Conservation (phyloP, 2,888 invertebrate genomes). For the Orthonevra nobilis region DNA sequence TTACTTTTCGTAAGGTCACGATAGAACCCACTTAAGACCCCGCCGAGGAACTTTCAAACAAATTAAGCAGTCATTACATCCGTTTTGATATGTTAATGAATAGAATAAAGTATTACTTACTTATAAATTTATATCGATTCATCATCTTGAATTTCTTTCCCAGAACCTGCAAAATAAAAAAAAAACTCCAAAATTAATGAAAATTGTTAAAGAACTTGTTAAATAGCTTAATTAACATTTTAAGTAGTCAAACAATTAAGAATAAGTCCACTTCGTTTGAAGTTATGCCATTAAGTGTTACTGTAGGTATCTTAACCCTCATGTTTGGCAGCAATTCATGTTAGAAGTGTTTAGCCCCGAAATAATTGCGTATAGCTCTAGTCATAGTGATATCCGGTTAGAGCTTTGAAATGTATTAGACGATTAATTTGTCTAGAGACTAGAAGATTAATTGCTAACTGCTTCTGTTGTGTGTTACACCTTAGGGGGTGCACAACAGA, state of each 20-base stretch:
- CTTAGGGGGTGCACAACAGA: not conserved
- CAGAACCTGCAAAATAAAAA: constrained; percentile 38
- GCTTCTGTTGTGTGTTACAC: constrained; percentile 15
- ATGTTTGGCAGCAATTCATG: too few species aligned
- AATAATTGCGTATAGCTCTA: too few species aligned
- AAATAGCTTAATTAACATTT: too few species aligned
- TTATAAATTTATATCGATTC: constrained; percentile 28
- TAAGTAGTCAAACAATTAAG: not conserved
- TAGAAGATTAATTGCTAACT: not conserved
- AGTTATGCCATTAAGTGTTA: too few species aligned
- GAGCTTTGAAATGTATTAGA: not conserved
- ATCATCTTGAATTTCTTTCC: constrained; percentile 13
- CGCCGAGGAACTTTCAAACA: too few species aligned
- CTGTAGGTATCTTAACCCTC: too few species aligned
- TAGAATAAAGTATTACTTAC: constrained; percentile 22
- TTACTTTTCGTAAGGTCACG: too few species aligned
- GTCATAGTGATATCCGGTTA: too few species aligned
- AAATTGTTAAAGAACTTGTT: not conserved
- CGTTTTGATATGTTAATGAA: too few species aligned
- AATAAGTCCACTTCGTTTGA: not conserved
- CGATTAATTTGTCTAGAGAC: not conserved
- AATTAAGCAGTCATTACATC: too few species aligned
- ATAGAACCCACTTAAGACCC: too few species aligned
- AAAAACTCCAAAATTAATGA: constrained; percentile 13
- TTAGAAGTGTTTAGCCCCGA: too few species aligned